Percentiles rank a stretch among this genome's conserved stretches.
Evolutionary conservation across 2,113 vertebrate species (phyloP).

Genomic region (Arvicanthis niloticus): DNA sequence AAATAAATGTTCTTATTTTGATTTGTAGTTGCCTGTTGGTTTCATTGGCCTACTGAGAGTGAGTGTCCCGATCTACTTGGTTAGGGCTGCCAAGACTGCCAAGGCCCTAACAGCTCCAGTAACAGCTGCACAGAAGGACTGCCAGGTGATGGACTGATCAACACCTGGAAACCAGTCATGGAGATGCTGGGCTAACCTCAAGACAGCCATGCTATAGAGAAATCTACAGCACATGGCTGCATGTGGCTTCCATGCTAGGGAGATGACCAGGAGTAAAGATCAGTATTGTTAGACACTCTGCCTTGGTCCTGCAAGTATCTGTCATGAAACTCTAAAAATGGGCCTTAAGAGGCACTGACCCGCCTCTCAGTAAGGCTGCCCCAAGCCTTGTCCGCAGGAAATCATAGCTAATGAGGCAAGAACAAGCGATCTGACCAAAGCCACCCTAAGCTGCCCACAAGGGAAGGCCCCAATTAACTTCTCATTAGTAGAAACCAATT

Average conservation of each 20-base stretch:
- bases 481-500: slow-evolving; percentile 7
- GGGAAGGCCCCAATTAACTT: not conserved
- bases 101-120: not conserved
- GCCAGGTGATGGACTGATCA: rapidly evolving
- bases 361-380: not conserved
- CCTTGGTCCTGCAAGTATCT: not conserved
- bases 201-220: rapidly evolving
- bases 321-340: not conserved
- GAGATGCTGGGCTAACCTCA: not conserved
- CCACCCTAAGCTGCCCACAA: not conserved
- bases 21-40: not conserved
- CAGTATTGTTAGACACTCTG: no score
- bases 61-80: not conserved
- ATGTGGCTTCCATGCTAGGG: not conserved
- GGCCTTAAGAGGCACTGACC: rapidly evolving
- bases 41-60: not conserved
- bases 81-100: not conserved
- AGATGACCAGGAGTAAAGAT: rapidly evolving
- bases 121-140: not conserved
- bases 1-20: not conserved
- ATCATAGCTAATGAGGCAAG: not conserved
- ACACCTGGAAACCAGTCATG: not conserved
- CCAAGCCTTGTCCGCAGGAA: not conserved
- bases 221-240: no score
- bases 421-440: not conserved